These are phyloP conservation scores for Bombus affinis DNA, from an alignment of 1,140 invertebrate genomes.

Conservation along the genomic window DNA sequence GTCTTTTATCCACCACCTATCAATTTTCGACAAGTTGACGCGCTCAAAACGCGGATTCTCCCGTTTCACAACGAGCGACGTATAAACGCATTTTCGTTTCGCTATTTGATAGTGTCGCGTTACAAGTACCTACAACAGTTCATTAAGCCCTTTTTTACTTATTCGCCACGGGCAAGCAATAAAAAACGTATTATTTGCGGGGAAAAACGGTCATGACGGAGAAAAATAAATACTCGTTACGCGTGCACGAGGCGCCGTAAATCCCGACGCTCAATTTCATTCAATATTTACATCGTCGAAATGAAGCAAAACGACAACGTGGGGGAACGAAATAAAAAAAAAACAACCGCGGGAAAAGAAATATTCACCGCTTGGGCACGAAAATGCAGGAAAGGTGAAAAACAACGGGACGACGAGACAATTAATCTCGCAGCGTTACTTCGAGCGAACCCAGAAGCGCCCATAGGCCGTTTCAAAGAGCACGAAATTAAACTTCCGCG, in stretches of 20 bases:
- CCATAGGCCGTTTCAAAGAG: background rate
- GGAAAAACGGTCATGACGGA: background rate
- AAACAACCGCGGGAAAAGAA: too few species aligned
- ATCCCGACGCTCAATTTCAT: slow-evolving; percentile 38
- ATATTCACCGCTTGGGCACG: too few species aligned
- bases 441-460: background rate
- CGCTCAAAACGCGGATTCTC: background rate
- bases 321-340: too few species aligned
- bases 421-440: slow-evolving; percentile 41
- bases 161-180: background rate
- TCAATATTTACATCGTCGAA: slow-evolving; percentile 32
- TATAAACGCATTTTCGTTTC: background rate
- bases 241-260: background rate
- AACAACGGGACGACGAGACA: slow-evolving; percentile 7
- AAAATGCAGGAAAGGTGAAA: background rate
- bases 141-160: slow-evolving; percentile 9
- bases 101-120: background rate
- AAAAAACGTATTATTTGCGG: slow-evolving; percentile 42
- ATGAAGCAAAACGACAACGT: background rate
- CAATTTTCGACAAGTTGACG: background rate
- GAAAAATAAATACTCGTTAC: slow-evolving; percentile 40
- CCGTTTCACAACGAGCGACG: background rate
- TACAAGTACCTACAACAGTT: background rate
- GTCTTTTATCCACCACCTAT: background rate
- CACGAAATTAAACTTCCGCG: slow-evolving; percentile 28